phyloP scores from a whole-genome alignment of 2,113 vertebrate species.

The Chionomys nivalis region DNA sequence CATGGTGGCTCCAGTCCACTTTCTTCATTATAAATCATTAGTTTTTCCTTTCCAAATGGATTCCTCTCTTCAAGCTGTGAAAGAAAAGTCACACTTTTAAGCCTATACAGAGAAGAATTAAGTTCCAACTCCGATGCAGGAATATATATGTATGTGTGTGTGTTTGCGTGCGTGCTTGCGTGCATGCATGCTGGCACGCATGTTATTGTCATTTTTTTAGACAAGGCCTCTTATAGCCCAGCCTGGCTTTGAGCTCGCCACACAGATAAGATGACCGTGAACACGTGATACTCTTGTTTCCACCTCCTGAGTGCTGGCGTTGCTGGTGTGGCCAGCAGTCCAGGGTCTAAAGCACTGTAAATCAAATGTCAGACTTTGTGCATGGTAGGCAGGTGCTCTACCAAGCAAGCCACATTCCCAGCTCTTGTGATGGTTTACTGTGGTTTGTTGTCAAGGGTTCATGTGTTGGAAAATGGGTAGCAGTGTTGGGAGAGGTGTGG shows the following conservation, averaged over 20 bases:
- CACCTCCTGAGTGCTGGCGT: not conserved
- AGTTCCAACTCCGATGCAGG: not conserved
- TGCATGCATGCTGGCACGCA: accelerated
- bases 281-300: not conserved
- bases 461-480: not conserved
- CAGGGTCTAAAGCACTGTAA: not conserved
- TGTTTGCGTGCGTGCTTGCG: not conserved
- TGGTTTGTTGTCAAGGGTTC: not conserved
- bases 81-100: not conserved
- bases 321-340: not conserved
- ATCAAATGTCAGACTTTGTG: not conserved
- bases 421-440: not conserved
- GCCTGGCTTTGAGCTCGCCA: not conserved
- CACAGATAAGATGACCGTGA: not conserved
- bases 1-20: not conserved
- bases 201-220: not conserved
- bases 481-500: not conserved
- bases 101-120: not conserved
- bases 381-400: not conserved
- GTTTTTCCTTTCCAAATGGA: not conserved
- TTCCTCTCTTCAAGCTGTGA: not conserved
- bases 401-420: not conserved
- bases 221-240: not conserved
- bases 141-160: too few relatives aligned
- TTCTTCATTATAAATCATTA: not conserved